These are phyloP conservation scores for Hypercompe scribonia DNA, from an alignment of 2,888 invertebrate genomes.

Conservation along the genomic window DNA sequence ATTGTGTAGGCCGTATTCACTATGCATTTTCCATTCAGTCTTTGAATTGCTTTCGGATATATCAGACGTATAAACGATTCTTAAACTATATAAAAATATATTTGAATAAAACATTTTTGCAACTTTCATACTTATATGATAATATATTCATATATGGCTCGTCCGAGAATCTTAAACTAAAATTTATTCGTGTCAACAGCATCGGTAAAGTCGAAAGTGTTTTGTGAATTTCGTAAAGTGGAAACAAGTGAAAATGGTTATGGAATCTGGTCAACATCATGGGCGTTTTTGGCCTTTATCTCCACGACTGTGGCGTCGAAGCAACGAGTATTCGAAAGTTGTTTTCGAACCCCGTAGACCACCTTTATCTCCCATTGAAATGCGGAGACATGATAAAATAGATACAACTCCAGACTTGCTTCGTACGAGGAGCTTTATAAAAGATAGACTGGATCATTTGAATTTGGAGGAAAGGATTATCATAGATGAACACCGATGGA, in stretches of 20 bases:
- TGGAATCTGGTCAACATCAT: slow-evolving; percentile 78
- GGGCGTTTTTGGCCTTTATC: slow-evolving; percentile 83
- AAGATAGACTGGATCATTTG: slow-evolving; percentile 71
- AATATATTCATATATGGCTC: neutral
- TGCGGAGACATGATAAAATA: slow-evolving; percentile 59
- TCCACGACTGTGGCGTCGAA: slow-evolving; percentile 80
- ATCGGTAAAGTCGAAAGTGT: slow-evolving; percentile 69
- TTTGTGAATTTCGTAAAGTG: slow-evolving; percentile 53
- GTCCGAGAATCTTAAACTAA: slow-evolving; percentile 39
- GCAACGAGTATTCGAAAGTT: slow-evolving; percentile 81
- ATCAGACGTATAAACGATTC: slow-evolving; percentile 55
- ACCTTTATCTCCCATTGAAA: slow-evolving; percentile 74
- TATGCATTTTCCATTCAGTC: slow-evolving; percentile 63
- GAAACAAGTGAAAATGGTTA: slow-evolving; percentile 75
- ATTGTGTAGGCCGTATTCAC: slow-evolving; percentile 57
- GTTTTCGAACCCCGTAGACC: slow-evolving; percentile 82
- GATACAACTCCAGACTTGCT: slow-evolving; percentile 76
- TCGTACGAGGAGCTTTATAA: slow-evolving; percentile 70
- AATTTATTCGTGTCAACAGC: slow-evolving; percentile 37
- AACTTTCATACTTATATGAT: slow-evolving; percentile 7
- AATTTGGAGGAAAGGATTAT: slow-evolving; percentile 68
- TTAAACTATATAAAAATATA: slow-evolving; percentile 31
- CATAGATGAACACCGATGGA: slow-evolving; percentile 68
- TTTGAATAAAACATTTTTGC: slow-evolving; percentile 6
- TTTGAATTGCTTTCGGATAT: slow-evolving; percentile 60